Evolutionary conservation across 2,888 invertebrate species (phyloP).

Genomic region (Drosophila antonietae): DNA sequence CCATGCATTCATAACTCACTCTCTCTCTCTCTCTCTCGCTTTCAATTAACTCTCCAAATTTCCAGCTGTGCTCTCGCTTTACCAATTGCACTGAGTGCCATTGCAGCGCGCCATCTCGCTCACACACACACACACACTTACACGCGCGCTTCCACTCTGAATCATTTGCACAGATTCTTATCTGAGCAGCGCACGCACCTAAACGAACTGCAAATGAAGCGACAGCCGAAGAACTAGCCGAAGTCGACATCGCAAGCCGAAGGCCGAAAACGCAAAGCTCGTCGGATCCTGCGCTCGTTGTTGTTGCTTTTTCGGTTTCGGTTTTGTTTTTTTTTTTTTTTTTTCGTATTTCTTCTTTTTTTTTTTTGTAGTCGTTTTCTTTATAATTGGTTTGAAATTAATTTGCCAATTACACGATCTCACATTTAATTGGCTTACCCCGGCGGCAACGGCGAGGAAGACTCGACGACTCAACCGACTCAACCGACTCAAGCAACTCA

Average conservation of each 20-base stretch:
- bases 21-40: neutral
- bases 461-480: slow-evolving; percentile 4
- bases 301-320: neutral
- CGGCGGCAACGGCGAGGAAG: slow-evolving; percentile 47
- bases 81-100: neutral
- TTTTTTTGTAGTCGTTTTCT: slow-evolving; percentile 75
- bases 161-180: slow-evolving; percentile 61
- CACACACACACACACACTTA: neutral
- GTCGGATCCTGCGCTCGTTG: slow-evolving; percentile 28
- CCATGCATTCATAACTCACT: neutral
- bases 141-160: slow-evolving; percentile 6
- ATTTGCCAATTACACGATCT: slow-evolving; percentile 84
- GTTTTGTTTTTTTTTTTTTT: slow-evolving; percentile 3
- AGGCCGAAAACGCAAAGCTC: slow-evolving; percentile 17
- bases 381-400: slow-evolving; percentile 84
- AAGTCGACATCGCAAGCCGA: slow-evolving; percentile 2
- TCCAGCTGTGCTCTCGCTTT: neutral
- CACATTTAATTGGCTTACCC: slow-evolving; percentile 83
- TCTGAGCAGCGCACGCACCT: slow-evolving; percentile 54
- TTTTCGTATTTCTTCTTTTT: slow-evolving; percentile 49
- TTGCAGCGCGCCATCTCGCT: neutral
- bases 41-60: slow-evolving; percentile 4
- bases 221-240: slow-evolving; percentile 1
- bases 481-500: slow-evolving; percentile 6
- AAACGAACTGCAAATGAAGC: slow-evolving; percentile 23